phyloP scores from a whole-genome alignment of 2,113 vertebrate genomes.

The Nanorana parkeri region DNA sequence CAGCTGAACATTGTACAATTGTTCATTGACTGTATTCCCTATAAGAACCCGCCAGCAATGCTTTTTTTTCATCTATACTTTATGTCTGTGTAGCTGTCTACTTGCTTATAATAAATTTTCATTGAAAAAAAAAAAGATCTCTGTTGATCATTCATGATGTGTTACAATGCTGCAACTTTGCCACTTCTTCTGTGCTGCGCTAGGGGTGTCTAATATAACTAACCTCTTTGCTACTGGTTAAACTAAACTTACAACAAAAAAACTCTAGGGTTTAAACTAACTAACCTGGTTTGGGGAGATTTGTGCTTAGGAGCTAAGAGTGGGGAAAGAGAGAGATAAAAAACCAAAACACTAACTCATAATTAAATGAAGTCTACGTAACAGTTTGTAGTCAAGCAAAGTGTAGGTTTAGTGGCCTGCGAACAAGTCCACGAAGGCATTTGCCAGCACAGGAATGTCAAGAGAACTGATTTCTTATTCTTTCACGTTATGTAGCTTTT shows the following conservation, averaged over 20 bases:
- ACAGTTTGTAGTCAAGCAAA: too few species aligned
- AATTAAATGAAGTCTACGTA: too few species aligned
- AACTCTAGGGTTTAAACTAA: background rate
- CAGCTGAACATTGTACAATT: background rate
- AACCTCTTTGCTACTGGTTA: constrained; percentile 64
- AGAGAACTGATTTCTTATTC: too few species aligned
- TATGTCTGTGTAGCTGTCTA: constrained; percentile 24
- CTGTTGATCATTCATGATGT: constrained; percentile 24
- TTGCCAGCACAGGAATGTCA: too few species aligned
- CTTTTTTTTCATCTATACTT: constrained; percentile 7
- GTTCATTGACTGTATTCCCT: constrained; percentile 18
- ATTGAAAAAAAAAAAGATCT: constrained; percentile 30
- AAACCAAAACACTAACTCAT: too few species aligned
- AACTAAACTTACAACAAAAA: constrained; percentile 58
- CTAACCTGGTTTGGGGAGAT: constrained; percentile 22
- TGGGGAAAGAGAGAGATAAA: too few species aligned
- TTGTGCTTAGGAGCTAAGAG: background rate
- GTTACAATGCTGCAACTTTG: background rate
- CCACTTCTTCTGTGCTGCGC: background rate
- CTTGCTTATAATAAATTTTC: constrained; percentile 59
- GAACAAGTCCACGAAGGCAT: too few species aligned
- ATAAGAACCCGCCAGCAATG: constrained; percentile 18
- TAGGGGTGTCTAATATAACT: background rate
- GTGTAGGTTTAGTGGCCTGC: too few species aligned
- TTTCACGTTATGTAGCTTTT: too few species aligned